A percentile compares a stretch with the other conserved stretches of the same genome.
phyloP scores from a whole-genome alignment of 2,888 invertebrate species.

The Chesias legatella region DNA sequence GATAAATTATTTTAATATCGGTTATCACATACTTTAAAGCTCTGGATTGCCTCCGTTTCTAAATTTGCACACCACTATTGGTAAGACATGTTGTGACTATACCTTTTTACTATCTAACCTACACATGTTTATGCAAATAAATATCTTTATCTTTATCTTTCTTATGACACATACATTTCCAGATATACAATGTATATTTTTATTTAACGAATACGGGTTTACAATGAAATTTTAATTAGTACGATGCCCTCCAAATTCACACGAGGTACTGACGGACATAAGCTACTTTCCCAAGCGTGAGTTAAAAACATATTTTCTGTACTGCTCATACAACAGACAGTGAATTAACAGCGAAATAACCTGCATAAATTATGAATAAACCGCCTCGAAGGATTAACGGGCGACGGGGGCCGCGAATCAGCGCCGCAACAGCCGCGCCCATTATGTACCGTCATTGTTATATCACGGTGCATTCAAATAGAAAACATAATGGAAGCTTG shows the following conservation, averaged over 20 bases:
- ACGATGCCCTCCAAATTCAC: background rate
- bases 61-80: too few species aligned
- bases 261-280: background rate
- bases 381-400: conserved; percentile 62
- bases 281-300: conserved; percentile 4
- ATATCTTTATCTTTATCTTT: too few species aligned
- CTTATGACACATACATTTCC: too few species aligned
- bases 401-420: conserved; percentile 47
- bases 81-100: too few species aligned
- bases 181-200: too few species aligned
- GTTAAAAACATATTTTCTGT: conserved; percentile 46
- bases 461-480: conserved; percentile 15
- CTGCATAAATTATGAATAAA: conserved; percentile 68
- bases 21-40: too few species aligned
- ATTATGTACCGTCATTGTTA: conserved; percentile 25
- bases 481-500: conserved; percentile 3
- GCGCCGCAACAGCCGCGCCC: conserved; percentile 39
- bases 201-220: too few species aligned
- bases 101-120: too few species aligned
- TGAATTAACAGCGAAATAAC: conserved; percentile 61
- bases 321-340: conserved; percentile 53
- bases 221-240: too few species aligned
- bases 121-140: too few species aligned
- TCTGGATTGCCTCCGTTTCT: too few species aligned
- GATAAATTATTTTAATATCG: too few species aligned